Conservation (phyloP, 2,888 invertebrate species). For the Keiferia lycopersicella region DNA sequence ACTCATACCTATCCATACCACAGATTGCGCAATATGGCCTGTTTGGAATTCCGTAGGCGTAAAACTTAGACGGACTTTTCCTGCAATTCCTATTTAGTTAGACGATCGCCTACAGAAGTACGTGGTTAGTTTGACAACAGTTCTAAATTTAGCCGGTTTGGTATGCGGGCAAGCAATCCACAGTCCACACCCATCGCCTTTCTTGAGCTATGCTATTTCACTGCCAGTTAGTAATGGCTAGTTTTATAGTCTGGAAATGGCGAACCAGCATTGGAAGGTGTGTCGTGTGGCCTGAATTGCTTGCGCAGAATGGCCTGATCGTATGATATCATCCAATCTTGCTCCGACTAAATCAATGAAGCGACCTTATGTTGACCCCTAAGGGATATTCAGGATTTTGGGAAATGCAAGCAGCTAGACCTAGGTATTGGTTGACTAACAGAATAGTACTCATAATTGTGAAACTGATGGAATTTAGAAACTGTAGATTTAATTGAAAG, state of each 20-base stretch:
- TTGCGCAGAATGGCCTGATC: background rate
- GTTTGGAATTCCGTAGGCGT: conserved; percentile 35
- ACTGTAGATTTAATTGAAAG: too few relatives aligned
- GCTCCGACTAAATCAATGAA: conserved; percentile 43
- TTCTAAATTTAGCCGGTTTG: conserved; percentile 63
- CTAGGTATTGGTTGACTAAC: too few relatives aligned
- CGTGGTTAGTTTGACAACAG: conserved; percentile 49
- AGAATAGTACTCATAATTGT: too few relatives aligned
- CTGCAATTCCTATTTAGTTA: conserved; percentile 31
- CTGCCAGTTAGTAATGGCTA: background rate
- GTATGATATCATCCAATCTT: conserved; percentile 15
- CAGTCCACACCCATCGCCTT: conserved; percentile 24
- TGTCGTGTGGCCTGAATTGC: conserved; percentile 15
- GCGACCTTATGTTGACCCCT: conserved; percentile 39
- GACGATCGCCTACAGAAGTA: conserved; percentile 49
- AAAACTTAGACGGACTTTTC: conserved; percentile 30
- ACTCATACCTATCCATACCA: too few relatives aligned
- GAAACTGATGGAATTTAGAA: too few relatives aligned
- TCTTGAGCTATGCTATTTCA: conserved; percentile 28
- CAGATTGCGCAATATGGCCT: background rate
- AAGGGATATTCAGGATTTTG: background rate
- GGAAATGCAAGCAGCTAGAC: background rate
- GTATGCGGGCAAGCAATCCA: conserved; percentile 52
- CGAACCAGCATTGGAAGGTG: conserved; percentile 13
- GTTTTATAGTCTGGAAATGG: background rate